Evolutionary conservation across 2,888 invertebrate species (phyloP).

Genomic region (Stictocephala bisonia): DNA sequence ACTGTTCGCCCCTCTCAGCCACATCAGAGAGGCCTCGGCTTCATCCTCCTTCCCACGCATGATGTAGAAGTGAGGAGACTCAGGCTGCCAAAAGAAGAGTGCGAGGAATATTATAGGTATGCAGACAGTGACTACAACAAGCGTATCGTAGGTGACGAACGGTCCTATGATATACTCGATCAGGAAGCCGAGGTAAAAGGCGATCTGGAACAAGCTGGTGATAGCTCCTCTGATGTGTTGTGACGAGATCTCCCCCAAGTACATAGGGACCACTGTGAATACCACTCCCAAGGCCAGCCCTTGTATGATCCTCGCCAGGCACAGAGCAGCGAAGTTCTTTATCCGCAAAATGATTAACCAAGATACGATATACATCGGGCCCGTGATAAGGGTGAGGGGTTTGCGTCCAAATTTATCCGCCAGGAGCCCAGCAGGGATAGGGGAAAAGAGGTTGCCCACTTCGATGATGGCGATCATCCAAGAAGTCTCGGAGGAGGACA

Average conservation of each 20-base stretch:
- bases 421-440: conserved; percentile 49
- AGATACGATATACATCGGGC: conserved; percentile 52
- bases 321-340: conserved; percentile 51
- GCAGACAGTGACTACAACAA: conserved; percentile 64
- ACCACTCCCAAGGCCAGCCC: conserved; percentile 45
- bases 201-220: conserved; percentile 37
- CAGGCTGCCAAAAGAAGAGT: conserved; percentile 71
- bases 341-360: conserved; percentile 55
- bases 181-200: conserved; percentile 43
- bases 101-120: conserved; percentile 67
- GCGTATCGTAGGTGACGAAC: conserved; percentile 62
- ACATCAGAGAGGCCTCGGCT: conserved; percentile 39
- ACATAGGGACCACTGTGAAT: conserved; percentile 48
- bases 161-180: conserved; percentile 48
- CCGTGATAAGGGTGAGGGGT: conserved; percentile 52
- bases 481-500: conserved; percentile 48
- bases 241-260: conserved; percentile 49
- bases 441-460: conserved; percentile 47
- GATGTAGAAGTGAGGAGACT: conserved; percentile 72
- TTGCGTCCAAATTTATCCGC: conserved; percentile 55
- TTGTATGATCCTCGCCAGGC: conserved; percentile 50
- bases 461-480: conserved; percentile 51
- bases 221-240: conserved; percentile 44
- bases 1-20: conserved; percentile 41
- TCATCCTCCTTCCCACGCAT: conserved; percentile 66